These are phyloP conservation scores for Eucera pruinosa DNA, from an alignment of 2,888 invertebrate species.

Conservation along the genomic window DNA sequence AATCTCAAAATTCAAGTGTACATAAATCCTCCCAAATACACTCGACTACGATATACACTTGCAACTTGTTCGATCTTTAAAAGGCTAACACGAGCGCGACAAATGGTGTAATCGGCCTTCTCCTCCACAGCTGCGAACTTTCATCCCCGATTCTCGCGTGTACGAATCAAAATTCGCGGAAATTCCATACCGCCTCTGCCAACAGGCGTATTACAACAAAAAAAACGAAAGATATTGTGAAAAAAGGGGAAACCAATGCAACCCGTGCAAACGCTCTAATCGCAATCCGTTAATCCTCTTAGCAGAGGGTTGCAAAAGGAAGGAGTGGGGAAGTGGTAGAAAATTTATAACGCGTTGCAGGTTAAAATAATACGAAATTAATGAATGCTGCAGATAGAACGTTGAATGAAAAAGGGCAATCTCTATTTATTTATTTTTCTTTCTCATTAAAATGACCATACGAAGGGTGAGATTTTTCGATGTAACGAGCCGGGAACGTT, in stretches of 20 bases:
- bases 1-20: slow-evolving; percentile 2
- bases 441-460: slow-evolving; percentile 19
- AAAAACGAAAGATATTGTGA: background rate
- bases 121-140: background rate
- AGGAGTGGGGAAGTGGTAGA: background rate
- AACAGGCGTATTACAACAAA: background rate
- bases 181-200: background rate
- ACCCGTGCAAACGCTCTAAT: slow-evolving; percentile 23
- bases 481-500: background rate
- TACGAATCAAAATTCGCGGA: background rate
- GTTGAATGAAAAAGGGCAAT: background rate
- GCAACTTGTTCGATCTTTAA: too few relatives aligned
- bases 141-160: background rate
- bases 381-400: background rate
- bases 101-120: background rate
- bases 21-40: background rate
- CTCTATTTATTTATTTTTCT: background rate
- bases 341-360: slow-evolving; percentile 14
- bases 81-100: background rate
- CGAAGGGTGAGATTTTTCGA: background rate
- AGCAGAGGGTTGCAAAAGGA: background rate
- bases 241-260: slow-evolving; percentile 7
- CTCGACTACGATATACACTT: too few relatives aligned
- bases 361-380: slow-evolving; percentile 15
- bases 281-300: slow-evolving; percentile 44